Evolutionary conservation across 2,888 invertebrate species (phyloP), one percentile per base, ranked within the genome.

Genomic region (Aphodius sticticus): DNA sequence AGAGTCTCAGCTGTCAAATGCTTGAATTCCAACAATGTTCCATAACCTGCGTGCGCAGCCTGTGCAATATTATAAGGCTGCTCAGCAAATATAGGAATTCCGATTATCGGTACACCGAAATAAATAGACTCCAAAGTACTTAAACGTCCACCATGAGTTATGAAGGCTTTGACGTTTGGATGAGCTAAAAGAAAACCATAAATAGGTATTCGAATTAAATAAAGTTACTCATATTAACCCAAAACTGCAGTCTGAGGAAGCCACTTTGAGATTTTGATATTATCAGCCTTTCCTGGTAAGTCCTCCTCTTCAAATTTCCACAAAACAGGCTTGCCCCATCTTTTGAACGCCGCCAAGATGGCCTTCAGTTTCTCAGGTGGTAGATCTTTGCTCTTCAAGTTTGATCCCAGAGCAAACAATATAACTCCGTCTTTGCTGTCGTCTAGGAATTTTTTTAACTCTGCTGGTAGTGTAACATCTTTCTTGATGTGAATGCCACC

Each of bases 241-340:
- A 84, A 82, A 69, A 84, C 77, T 36, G 83, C 89, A 78, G 88
- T 86, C 83, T 90, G 90, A 0, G 90, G 90, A 37, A 90, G 83
- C 90, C 90, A 91, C 79, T 88, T 88, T 35, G 81, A 81, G 6
- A 89, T 83, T 83, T 87, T 87, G 0, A 92, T 87, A 82, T 90
- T 90, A 15, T 84, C 81, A 0, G 89, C 88, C 83, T 88, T 84
- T 35, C 85, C 85, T 1, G 87, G 84, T 37, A 89, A 83, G 69
- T 86, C 71, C 16, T 79, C 69, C 26, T 69, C 83, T 82, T 87
- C 87, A 84, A 85, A 88, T 84, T 88, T 89, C 88, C 88, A 88
- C 36, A 89, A 78, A 9, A 89, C 87, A 26, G 84, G 84, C 79
- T 88, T 86, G 36, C 86, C 86, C 76, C 89, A 79, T 76, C 85